Conservation (phyloP, 1,140 invertebrate species). For the Sycobia sp. region DNA sequence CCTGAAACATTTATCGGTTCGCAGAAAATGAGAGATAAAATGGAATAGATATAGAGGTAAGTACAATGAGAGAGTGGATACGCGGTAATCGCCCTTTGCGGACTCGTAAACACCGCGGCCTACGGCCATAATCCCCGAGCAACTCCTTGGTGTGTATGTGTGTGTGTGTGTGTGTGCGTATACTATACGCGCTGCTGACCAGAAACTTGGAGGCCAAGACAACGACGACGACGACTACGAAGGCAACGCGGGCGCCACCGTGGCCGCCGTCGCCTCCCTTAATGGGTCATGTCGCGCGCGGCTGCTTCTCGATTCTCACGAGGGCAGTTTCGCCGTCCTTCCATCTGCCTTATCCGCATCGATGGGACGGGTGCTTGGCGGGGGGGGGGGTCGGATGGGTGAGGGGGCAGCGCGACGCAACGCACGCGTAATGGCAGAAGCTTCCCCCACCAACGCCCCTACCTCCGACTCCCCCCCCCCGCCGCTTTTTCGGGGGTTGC, state of each 20-base stretch:
- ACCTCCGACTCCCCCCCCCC: no score
- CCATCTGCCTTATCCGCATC: background rate
- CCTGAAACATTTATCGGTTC: no score
- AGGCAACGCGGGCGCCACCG: slow-evolving; percentile 38
- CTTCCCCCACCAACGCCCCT: no score
- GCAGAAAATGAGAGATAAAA: no score
- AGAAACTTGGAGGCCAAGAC: slow-evolving; percentile 39
- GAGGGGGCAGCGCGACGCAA: no score
- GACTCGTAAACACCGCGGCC: slow-evolving; percentile 49
- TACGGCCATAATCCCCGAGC: slow-evolving; percentile 41
- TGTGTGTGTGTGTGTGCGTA: no score
- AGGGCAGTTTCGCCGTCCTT: slow-evolving; percentile 36
- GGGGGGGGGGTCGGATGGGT: no score
- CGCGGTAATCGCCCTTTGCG: slow-evolving; percentile 50
- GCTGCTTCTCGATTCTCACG: slow-evolving; percentile 42
- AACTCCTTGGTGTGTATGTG: no score
- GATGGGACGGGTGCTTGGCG: no score
- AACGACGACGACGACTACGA: background rate
- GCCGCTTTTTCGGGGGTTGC: no score
- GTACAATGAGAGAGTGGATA: slow-evolving; percentile 9
- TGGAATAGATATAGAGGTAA: no score
- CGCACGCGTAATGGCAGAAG: no score
- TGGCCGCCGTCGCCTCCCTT: slow-evolving; percentile 31
- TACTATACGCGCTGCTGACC: slow-evolving; percentile 45
- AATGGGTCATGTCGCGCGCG: slow-evolving; percentile 48